Evolutionary conservation across 1,140 invertebrate species (phyloP), one percentile per base, ranked within the genome.

Genomic region (Aphelinus atriplicis): DNA sequence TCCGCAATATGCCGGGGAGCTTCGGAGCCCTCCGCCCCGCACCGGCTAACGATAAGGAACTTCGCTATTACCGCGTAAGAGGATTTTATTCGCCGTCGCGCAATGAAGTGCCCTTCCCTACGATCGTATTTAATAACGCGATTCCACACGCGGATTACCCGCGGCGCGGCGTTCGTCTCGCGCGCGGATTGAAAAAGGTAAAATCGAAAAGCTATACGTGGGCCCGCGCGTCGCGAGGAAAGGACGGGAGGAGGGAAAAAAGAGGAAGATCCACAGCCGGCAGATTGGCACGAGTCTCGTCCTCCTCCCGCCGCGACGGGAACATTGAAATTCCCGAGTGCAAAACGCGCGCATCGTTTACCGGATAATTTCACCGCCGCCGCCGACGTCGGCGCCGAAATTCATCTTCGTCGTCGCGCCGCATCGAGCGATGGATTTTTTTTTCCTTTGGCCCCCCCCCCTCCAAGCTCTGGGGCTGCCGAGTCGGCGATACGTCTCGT

Each of bases 71-170:
- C 47, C 71, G 64, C n/a, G 5, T 47, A 61, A 60, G 64, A 58
- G 56, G 63, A 73, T 73, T 73, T 67, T 53, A 60, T 51, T 61
- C 42, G 6, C 6, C 48, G 50, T 47, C 45, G 4, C 6, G 56
- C 57, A 2, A 77, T 78, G 79, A 75, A 78, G 77, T 78, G 75
- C 63, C 69, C 61, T 75, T 73, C 45, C 57, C 56, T 57, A 64
- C 55, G 45, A 47, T 48, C 26, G 9, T 60, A 65, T 53, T 73
- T 73, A 73, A 73, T 73, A 73, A 67, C 4, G 47, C 64, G 51
- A 73, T 73, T 73, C 61, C 55, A 43, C 7, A 26, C 26, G 26
- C 1, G 26, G 62, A 66, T 73, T 45, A 73, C 7, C 47, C 56
- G 51, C 46, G 61, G 60, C 64, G 63, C 26, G 26, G 26, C 26